Conservation (phyloP, 1,140 invertebrate genomes). For the Pseudoatta argentina region DNA sequence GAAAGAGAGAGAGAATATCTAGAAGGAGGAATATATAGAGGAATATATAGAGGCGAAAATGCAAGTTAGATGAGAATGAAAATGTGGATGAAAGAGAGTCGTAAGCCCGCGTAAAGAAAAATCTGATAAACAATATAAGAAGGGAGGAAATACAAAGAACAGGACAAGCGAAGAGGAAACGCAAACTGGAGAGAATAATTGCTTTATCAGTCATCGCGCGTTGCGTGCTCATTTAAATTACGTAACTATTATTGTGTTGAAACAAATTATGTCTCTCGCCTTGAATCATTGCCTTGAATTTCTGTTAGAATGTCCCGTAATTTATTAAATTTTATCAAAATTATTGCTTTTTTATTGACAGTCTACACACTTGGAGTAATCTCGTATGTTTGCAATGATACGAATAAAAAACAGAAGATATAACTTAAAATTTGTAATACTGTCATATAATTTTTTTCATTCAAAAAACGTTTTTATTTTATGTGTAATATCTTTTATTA, state of each 20-base stretch:
- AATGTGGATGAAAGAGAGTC: background rate
- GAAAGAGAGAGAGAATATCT: background rate
- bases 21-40: background rate
- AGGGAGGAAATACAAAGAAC: background rate
- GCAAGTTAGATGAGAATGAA: background rate
- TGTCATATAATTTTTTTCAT: background rate
- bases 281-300: constrained; percentile 20
- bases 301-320: constrained; percentile 3
- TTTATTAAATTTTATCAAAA: background rate
- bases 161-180: background rate
- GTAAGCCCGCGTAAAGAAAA: background rate
- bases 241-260: constrained; percentile 13
- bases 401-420: background rate
- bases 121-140: background rate
- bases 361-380: background rate
- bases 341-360: background rate
- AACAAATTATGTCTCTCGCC: background rate
- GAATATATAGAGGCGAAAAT: background rate
- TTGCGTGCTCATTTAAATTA: constrained; percentile 13
- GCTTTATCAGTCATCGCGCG: constrained; percentile 7
- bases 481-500: background rate
- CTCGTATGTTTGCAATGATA: background rate
- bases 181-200: background rate
- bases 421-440: background rate
- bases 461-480: background rate